Conservation (phyloP, 2,113 vertebrate genomes). For the Entosphenus tridentatus region DNA sequence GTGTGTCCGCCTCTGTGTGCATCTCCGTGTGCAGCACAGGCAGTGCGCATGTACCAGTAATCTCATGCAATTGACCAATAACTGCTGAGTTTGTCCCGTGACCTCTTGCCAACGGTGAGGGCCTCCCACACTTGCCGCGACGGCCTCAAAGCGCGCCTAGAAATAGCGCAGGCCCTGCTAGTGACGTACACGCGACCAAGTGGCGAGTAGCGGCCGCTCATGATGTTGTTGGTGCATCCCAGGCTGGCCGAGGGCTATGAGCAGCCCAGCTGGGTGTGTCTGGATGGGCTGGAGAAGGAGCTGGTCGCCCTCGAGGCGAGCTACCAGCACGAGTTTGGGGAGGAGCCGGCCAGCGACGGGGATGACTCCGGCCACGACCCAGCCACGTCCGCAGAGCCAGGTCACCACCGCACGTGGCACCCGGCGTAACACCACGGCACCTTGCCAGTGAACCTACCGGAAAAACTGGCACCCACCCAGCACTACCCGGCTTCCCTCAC, state of each 20-base stretch:
- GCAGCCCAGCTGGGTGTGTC: conserved; percentile 76
- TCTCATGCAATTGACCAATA: background rate
- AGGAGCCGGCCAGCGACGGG: conserved; percentile 33
- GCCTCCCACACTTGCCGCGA: conserved; percentile 12
- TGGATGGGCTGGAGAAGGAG: conserved; percentile 66
- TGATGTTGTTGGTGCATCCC: too few species aligned
- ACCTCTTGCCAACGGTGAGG: background rate
- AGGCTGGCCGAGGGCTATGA: conserved; percentile 57
- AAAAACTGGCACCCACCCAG: conserved; percentile 9
- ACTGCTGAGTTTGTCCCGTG: conserved; percentile 8
- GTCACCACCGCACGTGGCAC: too few species aligned
- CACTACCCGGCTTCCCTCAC: background rate
- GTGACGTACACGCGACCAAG: too few species aligned
- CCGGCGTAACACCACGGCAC: too few species aligned
- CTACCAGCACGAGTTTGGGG: conserved; percentile 68
- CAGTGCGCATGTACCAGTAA: background rate
- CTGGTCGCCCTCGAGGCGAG: conserved; percentile 73
- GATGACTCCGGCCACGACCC: conserved; percentile 17
- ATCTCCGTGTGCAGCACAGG: too few species aligned
- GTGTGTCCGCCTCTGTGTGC: too few species aligned
- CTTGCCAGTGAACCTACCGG: conserved; percentile 8
- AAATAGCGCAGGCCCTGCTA: too few species aligned
- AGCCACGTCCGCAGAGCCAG: too few species aligned
- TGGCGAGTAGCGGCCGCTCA: too few species aligned
- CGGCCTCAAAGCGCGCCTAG: too few species aligned